phyloP scores from a whole-genome alignment of 2,888 invertebrate genomes.

The Bombylius major region DNA sequence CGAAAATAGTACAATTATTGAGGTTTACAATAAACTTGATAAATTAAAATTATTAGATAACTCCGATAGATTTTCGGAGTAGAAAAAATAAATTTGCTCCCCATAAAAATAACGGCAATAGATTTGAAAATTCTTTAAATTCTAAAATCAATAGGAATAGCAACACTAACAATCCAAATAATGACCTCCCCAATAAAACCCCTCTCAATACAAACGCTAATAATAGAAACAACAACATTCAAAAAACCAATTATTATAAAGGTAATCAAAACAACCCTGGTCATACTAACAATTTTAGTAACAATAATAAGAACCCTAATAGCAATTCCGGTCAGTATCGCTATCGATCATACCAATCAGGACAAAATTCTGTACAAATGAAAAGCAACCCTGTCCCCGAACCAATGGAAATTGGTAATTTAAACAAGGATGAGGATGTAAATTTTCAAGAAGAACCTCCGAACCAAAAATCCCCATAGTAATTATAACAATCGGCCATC shows the following conservation, averaged over 20 bases:
- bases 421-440: not conserved
- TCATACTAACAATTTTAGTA: not conserved
- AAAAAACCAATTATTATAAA: not conserved
- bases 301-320: not conserved
- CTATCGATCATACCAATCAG: not conserved
- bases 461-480: not conserved
- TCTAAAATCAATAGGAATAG: not conserved
- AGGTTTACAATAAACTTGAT: conserved; percentile 3
- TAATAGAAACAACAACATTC: not conserved
- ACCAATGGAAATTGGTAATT: conserved; percentile 2
- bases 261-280: not conserved
- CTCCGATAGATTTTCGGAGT: not conserved
- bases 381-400: not conserved
- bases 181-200: not conserved
- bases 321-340: not conserved
- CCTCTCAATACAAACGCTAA: not conserved
- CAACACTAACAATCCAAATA: not conserved
- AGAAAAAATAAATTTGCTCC: not conserved
- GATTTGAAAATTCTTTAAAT: not conserved
- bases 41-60: not conserved
- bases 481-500: not conserved
- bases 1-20: conserved; percentile 1
- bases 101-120: not conserved
- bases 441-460: conserved; percentile 6
- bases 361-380: conserved; percentile 1